Base-by-base conservation (phyloP, 1,140 invertebrate species). In the Halotydeus destructor region DNA sequence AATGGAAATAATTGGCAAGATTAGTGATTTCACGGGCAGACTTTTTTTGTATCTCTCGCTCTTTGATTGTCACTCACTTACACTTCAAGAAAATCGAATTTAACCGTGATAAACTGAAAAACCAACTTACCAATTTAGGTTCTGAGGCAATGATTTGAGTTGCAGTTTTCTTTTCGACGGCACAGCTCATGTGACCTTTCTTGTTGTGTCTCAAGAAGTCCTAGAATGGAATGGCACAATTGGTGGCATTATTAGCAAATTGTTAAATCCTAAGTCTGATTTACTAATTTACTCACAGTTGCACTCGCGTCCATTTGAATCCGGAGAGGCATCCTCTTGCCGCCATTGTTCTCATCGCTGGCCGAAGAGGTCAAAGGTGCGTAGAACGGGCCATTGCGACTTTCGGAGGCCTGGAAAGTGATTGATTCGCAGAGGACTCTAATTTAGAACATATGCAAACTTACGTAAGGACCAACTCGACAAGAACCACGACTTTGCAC, bases 111-210 rank as follows among this genome's bases (percentile, higher is more conserved):
- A 11, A 38, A 1, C 38, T 5, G 5, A 44, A 19, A 27, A 24
- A 38, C 24, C 34, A 11, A 48, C 39, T 53, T 14, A 74, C 57
- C 11, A 64, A 71, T 55, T 71, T 72, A 0, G 72, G 63, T 62
- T 76, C 71, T 58, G 76, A 63, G 56, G 81, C 76, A 57, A 79
- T 68, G 44, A 78, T 60, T 62, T 81, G 71, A 64, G 81, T 79
- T 28, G 79, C 75, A 49, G 71, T 70, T 49, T 77, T 74, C 52
- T 77, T 75, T 55, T 85, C 80, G 21, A 84, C 77, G 1, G 84
- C 71, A 54, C 81, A 85, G 55, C 83, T 84, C 70, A 85, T 80
- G 57, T 75, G 71, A 5, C 72, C 72, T 53, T 68, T 65, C 55
- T 76, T 73, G 56, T 76, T 78, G 54, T 75, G 74, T 43, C 76